Evolutionary conservation across 2,797 vertebrate genomes (phyloP), one percentile per base, ranked within the genome.

Genomic region (Miichthys miiuy): DNA sequence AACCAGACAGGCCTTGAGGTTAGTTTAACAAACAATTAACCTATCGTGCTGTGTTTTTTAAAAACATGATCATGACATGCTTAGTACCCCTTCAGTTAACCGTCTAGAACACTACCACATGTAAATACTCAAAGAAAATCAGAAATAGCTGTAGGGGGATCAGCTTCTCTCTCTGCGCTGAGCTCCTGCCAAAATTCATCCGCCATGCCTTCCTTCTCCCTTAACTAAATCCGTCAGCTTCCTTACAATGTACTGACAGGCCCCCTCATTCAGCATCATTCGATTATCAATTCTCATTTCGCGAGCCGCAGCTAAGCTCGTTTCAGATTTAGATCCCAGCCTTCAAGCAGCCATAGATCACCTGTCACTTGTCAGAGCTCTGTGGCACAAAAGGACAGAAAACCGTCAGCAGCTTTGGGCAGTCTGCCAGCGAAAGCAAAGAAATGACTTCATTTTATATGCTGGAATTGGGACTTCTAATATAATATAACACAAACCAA

Each of bases 241-340:
- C 74, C 84, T 91, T 87, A 91, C 89, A 91, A 90, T 85, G 82
- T 77, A 83, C 90, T 91, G 93, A 94, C 92, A 93, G 91, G 84
- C 81, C 72, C 82, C 88, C 93, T 93, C 89, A 92, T 92, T 92
- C 92, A 89, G 89, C 91, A 91, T 93, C 91, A 93, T 92, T 92
- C 83, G 79, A 93, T 93, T 91, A 95, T 94, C 93, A 94, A 94
- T 93, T 93, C 92, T 93, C 93, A 92, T 93, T 94, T 88, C 44
- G 60, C 41, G 27, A 88, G 89, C 79, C n/a, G 51, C 71, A 42
- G 88, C 86, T 90, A 85, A 91, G 89, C 92, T 93, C 67, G 50
- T 90, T 92, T 90, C 88, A 89, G 87, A 93, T 92, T 94, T 91
- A 92, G 86, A 92, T 90, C 77, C 83, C 71, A 47, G 79, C 88